Conservation (phyloP, 2,888 invertebrate species). For the Dasysyrphus tricinctus region DNA sequence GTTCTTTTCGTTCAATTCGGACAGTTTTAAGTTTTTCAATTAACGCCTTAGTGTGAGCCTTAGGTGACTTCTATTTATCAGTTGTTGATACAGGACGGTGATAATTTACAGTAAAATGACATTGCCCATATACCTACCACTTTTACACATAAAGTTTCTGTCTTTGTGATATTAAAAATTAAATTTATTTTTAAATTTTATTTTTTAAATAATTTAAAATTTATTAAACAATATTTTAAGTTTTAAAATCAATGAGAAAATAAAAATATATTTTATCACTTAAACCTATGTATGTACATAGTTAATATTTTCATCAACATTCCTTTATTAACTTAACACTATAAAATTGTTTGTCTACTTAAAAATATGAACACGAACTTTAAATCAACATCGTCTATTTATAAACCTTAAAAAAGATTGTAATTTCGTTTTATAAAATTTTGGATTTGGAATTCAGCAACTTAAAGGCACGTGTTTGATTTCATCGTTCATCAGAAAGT, state of each 20-base stretch:
- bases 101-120: too few relatives aligned
- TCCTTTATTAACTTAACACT: too few relatives aligned
- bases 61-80: too few relatives aligned
- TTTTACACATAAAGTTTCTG: too few relatives aligned
- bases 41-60: too few relatives aligned
- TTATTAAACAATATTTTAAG: not conserved
- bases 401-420: too few relatives aligned
- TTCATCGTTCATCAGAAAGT: conserved; percentile 13
- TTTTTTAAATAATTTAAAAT: not conserved
- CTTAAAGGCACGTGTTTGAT: not conserved
- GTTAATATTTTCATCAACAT: not conserved
- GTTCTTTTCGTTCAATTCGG: too few relatives aligned
- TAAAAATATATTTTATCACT: not conserved
- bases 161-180: too few relatives aligned
- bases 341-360: not conserved
- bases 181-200: not conserved
- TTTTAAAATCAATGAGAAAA: not conserved
- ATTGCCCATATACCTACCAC: too few relatives aligned
- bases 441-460: too few relatives aligned
- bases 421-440: not conserved
- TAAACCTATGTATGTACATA: not conserved
- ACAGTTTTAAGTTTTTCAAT: too few relatives aligned
- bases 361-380: not conserved
- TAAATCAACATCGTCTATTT: not conserved
- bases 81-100: too few relatives aligned